Evolutionary conservation across 2,113 vertebrate genomes (phyloP).

Genomic region (Myiopsitta monachus): DNA sequence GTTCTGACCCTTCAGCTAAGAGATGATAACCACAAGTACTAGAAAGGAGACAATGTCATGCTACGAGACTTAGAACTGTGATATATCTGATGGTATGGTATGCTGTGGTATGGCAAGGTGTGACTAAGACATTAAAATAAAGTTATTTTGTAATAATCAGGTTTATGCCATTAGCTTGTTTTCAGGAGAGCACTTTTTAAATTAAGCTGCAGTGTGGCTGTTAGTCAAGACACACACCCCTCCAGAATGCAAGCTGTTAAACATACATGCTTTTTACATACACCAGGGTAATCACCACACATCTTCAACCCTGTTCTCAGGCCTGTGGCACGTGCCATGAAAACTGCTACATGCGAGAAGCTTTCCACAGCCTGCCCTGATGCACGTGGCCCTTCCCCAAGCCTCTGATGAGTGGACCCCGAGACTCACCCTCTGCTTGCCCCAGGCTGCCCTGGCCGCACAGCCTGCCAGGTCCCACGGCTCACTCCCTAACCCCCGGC

Average conservation of each 20-base stretch:
- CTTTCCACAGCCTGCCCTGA: background rate
- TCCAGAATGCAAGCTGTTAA: background rate
- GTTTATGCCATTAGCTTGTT: background rate
- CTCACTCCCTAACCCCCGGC: background rate
- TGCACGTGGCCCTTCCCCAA: background rate
- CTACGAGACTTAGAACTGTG: background rate
- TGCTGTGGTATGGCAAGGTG: background rate
- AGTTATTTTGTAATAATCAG: slow-evolving; percentile 3
- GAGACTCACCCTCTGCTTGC: background rate
- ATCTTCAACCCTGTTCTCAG: background rate
- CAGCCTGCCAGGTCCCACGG: background rate
- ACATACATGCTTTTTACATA: background rate
- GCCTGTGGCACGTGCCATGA: background rate
- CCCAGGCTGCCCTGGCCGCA: background rate
- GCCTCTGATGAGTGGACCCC: background rate
- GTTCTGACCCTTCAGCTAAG: slow-evolving; percentile 6
- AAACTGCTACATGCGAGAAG: background rate
- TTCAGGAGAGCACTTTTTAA: background rate
- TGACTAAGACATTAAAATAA: background rate
- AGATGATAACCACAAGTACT: background rate
- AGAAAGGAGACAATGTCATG: background rate
- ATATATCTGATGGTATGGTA: background rate
- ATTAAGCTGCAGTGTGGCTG: background rate
- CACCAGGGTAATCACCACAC: background rate
- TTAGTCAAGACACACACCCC: background rate